Base-by-base conservation (phyloP, 2,888 invertebrate species). In the Ceriagrion tenellum region DNA sequence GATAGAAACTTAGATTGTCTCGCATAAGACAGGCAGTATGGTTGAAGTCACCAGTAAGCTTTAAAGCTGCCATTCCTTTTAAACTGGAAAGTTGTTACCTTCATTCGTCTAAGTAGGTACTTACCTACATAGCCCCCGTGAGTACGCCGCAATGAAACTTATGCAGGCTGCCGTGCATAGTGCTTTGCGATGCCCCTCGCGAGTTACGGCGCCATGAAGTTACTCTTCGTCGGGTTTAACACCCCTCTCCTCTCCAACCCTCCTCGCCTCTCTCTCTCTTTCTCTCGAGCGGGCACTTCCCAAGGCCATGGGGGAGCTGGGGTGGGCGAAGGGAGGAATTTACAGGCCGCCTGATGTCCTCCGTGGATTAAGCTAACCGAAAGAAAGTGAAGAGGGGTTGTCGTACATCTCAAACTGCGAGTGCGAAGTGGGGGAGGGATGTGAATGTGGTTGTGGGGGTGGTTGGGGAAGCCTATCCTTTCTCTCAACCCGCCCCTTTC, bases 331-430 rank as follows among this genome's bases (percentile, higher is more conserved):
- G 81, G 35, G 13, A 81, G 26, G 69, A 81, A 81, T 81, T 81
- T 35, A 81, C 81, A 16, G 30, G 30, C 35, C 35, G 35, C 81
- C 81, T 81, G 81, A 81, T 35, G 23, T 35, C 35, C 16, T 81
- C 35, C 30, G 26, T 35, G 81, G 81, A 81, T 81, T 81, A 81
- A 81, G 35, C 81, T 81, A 81, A 35, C 81, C 81, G 35, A 81
- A 81, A 81, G 81, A 81, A 81, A 81, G 81, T 81, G 81, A 81
- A 30, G 81, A 81, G 18, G 69, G 69, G 69, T 26, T 69, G 69
- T 69, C 69, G 69, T 69, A 26, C 69, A 69, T 69, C 69, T n/a
- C 23, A 26, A 63, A 47, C 69, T 69, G 69, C 69, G 26, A 69
- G 26, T 69, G 12, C 69, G 69, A n/a, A 47, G 47, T 47, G 47